These are phyloP conservation scores for Muntiacus reevesi DNA, from an alignment of 2,113 vertebrate genomes.

Conservation along the genomic window DNA sequence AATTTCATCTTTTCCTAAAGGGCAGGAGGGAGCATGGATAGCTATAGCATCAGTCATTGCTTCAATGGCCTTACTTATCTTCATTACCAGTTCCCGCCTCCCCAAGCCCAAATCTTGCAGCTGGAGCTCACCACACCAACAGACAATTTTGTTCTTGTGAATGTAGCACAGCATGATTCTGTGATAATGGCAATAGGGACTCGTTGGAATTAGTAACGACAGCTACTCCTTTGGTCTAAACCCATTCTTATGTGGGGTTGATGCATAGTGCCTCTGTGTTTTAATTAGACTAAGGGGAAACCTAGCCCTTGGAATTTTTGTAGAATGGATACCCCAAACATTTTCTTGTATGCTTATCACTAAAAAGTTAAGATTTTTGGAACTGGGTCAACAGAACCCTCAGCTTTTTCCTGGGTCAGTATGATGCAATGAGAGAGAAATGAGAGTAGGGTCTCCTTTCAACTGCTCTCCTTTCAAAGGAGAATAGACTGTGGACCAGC, in stretches of 20 bases:
- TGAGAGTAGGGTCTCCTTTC: not conserved
- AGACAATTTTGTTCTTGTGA: not conserved
- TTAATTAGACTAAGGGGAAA: not conserved
- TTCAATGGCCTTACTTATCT: not conserved
- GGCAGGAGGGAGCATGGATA: not conserved
- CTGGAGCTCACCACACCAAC: not conserved
- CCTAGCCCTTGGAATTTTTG: not conserved
- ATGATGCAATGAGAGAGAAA: not conserved
- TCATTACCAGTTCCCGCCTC: not conserved
- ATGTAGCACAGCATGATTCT: not conserved
- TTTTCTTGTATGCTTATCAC: not conserved
- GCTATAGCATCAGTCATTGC: not conserved
- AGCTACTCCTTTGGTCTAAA: not conserved
- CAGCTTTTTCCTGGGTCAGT: not conserved
- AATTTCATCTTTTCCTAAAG: not conserved
- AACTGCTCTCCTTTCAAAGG: not conserved
- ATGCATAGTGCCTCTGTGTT: not conserved
- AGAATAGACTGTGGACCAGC: not conserved
- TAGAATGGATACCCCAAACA: not conserved
- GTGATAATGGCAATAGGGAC: not conserved
- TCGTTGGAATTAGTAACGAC: not conserved
- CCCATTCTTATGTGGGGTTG: not conserved
- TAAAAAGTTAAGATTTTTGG: not conserved
- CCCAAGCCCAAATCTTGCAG: not conserved
- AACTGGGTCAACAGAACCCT: not conserved